A percentile compares a stretch with the other conserved stretches of the same genome.
phyloP scores from a whole-genome alignment of 2,797 vertebrate genomes.

The Sphenodon punctatus region DNA sequence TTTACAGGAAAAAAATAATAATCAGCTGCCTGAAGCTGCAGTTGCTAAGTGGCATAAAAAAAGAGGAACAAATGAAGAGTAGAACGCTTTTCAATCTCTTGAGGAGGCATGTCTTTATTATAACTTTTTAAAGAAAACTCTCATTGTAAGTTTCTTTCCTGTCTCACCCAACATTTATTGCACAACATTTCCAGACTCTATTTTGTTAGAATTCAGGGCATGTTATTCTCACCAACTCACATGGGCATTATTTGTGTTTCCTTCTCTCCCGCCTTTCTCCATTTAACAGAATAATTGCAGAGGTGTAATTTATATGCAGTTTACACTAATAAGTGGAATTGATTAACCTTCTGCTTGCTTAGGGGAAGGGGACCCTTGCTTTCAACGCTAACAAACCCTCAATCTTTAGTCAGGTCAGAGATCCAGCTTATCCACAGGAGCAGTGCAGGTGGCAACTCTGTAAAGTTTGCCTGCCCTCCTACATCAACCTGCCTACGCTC shows the following conservation, averaged over 20 bases:
- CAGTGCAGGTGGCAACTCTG: neutral
- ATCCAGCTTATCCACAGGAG: neutral
- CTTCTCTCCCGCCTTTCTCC: neutral
- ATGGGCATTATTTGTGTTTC: neutral
- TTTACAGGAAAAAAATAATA: neutral
- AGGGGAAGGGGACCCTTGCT: neutral
- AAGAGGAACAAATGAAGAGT: accelerated
- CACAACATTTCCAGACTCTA: neutral
- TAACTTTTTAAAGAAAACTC: neutral
- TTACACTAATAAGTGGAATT: constrained; percentile 14
- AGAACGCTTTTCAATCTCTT: neutral
- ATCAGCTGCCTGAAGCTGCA: neutral
- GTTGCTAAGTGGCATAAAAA: neutral
- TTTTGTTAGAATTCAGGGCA: neutral
- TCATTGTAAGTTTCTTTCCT: neutral
- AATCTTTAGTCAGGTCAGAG: neutral
- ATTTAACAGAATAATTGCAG: neutral
- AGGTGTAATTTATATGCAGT: constrained; percentile 2
- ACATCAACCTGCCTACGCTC: neutral
- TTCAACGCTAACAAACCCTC: neutral
- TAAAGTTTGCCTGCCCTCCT: neutral
- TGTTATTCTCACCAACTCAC: neutral
- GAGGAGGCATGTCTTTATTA: neutral
- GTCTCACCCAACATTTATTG: neutral
- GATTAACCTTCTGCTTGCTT: neutral